Evolutionary conservation across 2,113 vertebrate species (phyloP).

Genomic region (Oryzias javanicus): DNA sequence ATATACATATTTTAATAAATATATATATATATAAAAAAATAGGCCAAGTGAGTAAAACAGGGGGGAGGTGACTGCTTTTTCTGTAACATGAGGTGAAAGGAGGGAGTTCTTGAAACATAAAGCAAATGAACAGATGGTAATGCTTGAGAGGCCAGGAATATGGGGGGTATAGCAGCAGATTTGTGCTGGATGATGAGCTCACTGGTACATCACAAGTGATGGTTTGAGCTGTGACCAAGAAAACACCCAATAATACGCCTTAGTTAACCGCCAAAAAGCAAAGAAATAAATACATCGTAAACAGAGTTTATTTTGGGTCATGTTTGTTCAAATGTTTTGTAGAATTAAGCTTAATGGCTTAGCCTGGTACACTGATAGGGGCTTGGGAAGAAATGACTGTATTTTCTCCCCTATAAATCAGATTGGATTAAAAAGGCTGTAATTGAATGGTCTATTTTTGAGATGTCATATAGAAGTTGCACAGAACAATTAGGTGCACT

Average conservation of each 20-base stretch:
- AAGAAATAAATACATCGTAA: background rate
- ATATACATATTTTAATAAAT: too few relatives aligned
- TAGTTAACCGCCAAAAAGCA: background rate
- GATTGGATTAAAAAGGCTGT: too few relatives aligned
- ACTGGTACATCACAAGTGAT: constrained; percentile 34
- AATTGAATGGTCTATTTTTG: too few relatives aligned
- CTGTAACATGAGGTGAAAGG: constrained; percentile 46
- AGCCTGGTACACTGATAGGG: background rate
- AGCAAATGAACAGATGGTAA: constrained; percentile 44
- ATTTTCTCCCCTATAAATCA: too few relatives aligned
- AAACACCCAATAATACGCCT: constrained; percentile 1
- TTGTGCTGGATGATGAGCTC: constrained; percentile 32
- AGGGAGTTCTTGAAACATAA: constrained; percentile 26
- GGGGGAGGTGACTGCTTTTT: constrained; percentile 25
- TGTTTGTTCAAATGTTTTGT: constrained; percentile 3
- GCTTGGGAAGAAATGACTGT: too few relatives aligned
- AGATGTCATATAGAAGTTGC: too few relatives aligned
- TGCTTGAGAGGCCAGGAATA: constrained; percentile 33
- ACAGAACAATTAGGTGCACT: too few relatives aligned
- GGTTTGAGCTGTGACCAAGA: background rate
- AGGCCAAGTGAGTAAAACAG: background rate
- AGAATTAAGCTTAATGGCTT: background rate
- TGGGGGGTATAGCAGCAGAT: constrained; percentile 29
- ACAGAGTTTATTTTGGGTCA: background rate
- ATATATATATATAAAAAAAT: too few relatives aligned